Base-by-base conservation (phyloP, 2,113 vertebrate genomes). In the Myodes glareolus region DNA sequence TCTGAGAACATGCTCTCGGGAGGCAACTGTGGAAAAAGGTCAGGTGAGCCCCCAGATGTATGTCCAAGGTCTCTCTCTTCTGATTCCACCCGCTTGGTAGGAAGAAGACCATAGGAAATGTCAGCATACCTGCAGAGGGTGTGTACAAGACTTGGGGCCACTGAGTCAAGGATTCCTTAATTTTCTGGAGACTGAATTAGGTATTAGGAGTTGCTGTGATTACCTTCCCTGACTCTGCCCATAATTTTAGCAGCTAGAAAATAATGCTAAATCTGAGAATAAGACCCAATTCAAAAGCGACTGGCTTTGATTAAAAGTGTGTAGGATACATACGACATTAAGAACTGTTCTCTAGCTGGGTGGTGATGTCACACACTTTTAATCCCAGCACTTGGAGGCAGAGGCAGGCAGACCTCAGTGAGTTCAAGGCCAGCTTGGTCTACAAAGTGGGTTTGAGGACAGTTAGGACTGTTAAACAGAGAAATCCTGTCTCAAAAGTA, bases 261-360 rank as follows among this genome's bases (percentile, higher is more conserved):
- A 75, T 72, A 70, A 82, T 58, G 12, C 21, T 61, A 61, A 82
- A 39, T 61, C 52, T 61, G 73, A 55, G 36, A 42, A 23, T 27
- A 63, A 78, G 73, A 80, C 45, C 72, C 21, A 23, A 11, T 70
- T 95, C 76, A 95, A 92, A 81, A 45, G 78, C 82, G 82, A 65
- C 5, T 65, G 36, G 65, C 14, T 58, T 42, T 76, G 58, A 45
- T 29, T 55, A 80, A 88, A 13, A n/a, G 47, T 42, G 27, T 72
- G 36, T 50, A 70, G 27, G 25, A 73, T n/a, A 58, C 19, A 45
- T 25, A 65, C 4, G 3, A n/a, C 7, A 29, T 67, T 97, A 58
- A 95, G 47, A 81, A 36, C 58, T 76, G 19, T 27, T 70, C 50
- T 82, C 65, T 63, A 72, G 47, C 11, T 55, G 36, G 65, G 36